Percentiles rank a stretch among this genome's conserved stretches.
These are phyloP conservation scores for Australoheros facetus DNA, from an alignment of 2,797 vertebrate genomes.

Conservation along the genomic window DNA sequence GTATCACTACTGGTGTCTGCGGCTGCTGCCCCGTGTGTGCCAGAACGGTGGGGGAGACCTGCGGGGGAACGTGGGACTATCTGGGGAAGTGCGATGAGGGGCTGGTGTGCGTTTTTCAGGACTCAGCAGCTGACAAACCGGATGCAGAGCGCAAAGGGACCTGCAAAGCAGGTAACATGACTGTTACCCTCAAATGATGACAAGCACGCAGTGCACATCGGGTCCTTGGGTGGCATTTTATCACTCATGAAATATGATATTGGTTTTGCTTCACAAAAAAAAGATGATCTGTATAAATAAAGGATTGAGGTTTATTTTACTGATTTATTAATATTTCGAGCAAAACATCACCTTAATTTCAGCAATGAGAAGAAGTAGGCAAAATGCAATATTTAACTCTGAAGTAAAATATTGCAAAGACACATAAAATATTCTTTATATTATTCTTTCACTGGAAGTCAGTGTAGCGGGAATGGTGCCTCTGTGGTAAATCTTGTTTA, in stretches of 20 bases:
- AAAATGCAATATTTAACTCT: not conserved
- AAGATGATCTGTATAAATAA: too few relatives aligned
- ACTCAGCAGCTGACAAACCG: constrained; percentile 26
- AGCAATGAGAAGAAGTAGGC: not conserved
- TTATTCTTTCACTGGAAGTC: not conserved
- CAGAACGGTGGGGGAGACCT: constrained; percentile 69
- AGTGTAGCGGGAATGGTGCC: constrained; percentile 25
- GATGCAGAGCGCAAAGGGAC: constrained; percentile 59
- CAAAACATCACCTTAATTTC: not conserved
- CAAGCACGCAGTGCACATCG: not conserved
- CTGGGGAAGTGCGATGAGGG: constrained; percentile 81
- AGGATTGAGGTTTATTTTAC: not conserved
- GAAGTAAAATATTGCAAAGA: not conserved
- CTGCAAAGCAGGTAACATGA: constrained; percentile 73
- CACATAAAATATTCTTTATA: not conserved
- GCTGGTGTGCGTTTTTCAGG: constrained; percentile 73
- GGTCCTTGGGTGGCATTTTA: not conserved
- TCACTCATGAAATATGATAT: not conserved
- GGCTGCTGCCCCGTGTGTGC: constrained; percentile 80
- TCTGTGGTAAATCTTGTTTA: constrained; percentile 59
- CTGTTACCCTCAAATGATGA: not conserved
- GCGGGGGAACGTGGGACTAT: constrained; percentile 80
- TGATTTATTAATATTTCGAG: not conserved
- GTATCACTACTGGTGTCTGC: constrained; percentile 76
- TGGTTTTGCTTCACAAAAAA: too few relatives aligned